Evolutionary conservation across 2,797 vertebrate species (phyloP).

Genomic region (Macropodus opercularis): DNA sequence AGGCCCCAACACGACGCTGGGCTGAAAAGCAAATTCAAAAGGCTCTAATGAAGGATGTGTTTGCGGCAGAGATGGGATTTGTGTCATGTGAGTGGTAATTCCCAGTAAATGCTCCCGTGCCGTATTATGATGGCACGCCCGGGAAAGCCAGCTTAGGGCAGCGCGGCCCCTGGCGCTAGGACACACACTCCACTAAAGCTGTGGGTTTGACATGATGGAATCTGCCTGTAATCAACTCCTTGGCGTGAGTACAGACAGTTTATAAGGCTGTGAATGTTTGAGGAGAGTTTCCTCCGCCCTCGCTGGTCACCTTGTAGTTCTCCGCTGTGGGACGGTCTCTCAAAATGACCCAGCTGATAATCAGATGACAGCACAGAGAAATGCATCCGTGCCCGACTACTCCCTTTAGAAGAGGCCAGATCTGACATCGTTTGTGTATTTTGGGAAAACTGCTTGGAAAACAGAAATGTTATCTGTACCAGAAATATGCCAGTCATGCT

Average conservation of each 20-base stretch:
- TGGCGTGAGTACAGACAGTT: conserved; percentile 64
- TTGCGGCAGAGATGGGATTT: conserved; percentile 58
- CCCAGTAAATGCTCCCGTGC: conserved; percentile 53
- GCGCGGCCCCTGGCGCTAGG: conserved; percentile 21
- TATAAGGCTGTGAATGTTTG: conserved; percentile 51
- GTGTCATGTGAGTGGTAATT: conserved; percentile 61
- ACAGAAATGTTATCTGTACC: conserved; percentile 2
- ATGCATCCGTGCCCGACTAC: conserved; percentile 10
- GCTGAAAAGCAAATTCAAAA: conserved; percentile 14
- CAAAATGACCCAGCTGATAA: conserved; percentile 25
- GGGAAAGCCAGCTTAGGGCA: conserved; percentile 61
- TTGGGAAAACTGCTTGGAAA: conserved; percentile 31
- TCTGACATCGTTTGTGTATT: neutral
- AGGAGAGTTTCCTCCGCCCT: conserved; percentile 29
- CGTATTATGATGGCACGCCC: conserved; percentile 42
- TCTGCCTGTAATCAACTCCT: conserved; percentile 76
- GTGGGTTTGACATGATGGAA: conserved; percentile 70
- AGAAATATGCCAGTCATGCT: neutral
- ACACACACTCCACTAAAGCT: conserved; percentile 52
- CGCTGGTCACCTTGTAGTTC: conserved; percentile 23
- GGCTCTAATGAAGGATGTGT: conserved; percentile 22
- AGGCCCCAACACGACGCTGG: neutral
- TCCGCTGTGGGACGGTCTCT: conserved; percentile 5
- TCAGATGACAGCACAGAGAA: conserved; percentile 23
- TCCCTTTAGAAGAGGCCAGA: conserved; percentile 1